Evolutionary conservation across 2,113 vertebrate genomes (phyloP).

Genomic region (Hucho hucho): DNA sequence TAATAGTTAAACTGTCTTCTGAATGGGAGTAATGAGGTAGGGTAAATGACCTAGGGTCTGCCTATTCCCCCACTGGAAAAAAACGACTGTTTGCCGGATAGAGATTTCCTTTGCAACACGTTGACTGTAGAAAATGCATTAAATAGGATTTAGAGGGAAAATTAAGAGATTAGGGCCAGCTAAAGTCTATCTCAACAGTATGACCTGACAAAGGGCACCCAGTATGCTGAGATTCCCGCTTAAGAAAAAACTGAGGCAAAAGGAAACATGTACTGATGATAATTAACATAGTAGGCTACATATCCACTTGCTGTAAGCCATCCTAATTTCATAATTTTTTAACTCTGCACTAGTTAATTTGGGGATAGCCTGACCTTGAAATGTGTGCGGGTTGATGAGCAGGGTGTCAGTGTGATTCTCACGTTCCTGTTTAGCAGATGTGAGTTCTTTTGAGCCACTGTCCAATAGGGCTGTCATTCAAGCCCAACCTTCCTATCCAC

Average conservation of each 20-base stretch:
- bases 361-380: no score
- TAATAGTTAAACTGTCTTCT: no score
- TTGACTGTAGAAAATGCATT: constrained; percentile 40
- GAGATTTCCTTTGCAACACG: neutral
- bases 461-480: neutral
- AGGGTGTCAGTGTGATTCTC: neutral
- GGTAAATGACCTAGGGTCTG: no score
- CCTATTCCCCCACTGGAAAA: no score
- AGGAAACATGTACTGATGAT: neutral
- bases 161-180: constrained; percentile 54
- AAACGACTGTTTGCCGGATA: neutral
- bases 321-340: neutral
- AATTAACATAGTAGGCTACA: neutral
- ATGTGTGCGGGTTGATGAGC: no score
- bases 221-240: constrained; percentile 51
- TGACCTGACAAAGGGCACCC: constrained; percentile 47
- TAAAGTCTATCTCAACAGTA: constrained; percentile 27
- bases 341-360: neutral
- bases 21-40: no score
- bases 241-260: neutral
- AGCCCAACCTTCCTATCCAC: neutral
- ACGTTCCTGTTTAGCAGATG: neutral
- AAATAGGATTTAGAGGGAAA: constrained; percentile 41
- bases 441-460: neutral
- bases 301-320: neutral